Base-by-base conservation (phyloP, 2,888 invertebrate species). In the Darwinula stevensoni region DNA sequence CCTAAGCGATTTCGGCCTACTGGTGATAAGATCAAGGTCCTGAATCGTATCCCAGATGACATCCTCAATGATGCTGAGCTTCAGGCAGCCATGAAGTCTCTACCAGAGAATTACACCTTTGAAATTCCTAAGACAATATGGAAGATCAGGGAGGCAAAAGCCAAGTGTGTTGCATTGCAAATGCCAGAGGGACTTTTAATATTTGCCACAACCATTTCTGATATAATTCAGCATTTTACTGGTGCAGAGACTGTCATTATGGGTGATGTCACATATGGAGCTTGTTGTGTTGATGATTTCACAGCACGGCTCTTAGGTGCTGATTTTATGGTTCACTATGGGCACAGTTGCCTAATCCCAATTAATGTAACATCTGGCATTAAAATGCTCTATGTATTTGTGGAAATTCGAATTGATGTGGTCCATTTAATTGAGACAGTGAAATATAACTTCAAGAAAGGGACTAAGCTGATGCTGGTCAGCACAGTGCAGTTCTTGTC, bases 251-350 rank as follows among this genome's bases (percentile, higher is more conserved):
- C 75, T 1, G 64, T 94, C 30, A 86, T 99, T 37, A 82, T 97
- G 82, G 94, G 86, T 4, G 97, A 97, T 54, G 91, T 97, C 12
- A 94, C 97, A 0, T 97, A 99, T 47, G 97, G 97, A 22, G 97
- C 97, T 0, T 97, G 97, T 49, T 97, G 97, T 50, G 70, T 97
- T 9, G 97, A 99, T 48, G 97, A 97, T 56, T 75, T 68, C 47
- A 84, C 86, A 0, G 91, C 94, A 0, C 62, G 65, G 43, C 76
- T 84, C 1, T 58, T 97, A 17, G 75, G 72, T 9, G 78, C 76
- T 5, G 80, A 91, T 43, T 56, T 94, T 14, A 55, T 91, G 39
- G 68, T 97, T 17, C 97, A 97, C 53, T 99, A 97, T 49, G 97
- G 91, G 2, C 97, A 97, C 52, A 91, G 88, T 40, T 99, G 97